A percentile compares a stretch with the other conserved stretches of the same genome.
Evolutionary conservation across 2,113 vertebrate genomes (phyloP).

Genomic region (Dendrocopos noguchii): DNA sequence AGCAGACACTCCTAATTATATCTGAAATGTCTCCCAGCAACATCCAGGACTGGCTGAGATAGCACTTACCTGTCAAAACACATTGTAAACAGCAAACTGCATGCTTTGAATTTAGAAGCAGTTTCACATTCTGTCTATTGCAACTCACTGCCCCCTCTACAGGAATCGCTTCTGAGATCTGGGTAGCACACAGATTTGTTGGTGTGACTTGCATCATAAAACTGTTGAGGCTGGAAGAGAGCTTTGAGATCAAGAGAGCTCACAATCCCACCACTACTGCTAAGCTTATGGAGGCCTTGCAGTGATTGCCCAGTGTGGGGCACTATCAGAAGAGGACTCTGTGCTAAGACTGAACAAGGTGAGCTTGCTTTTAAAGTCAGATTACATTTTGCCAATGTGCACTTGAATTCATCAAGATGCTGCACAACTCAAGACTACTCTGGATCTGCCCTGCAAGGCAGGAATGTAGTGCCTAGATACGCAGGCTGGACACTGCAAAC

Average conservation of each 20-base stretch:
- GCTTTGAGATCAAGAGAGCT: too few relatives aligned
- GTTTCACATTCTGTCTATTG: neutral
- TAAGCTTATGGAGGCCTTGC: neutral
- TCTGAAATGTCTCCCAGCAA: neutral
- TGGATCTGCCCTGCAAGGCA: too few relatives aligned
- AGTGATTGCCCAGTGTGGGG: accelerated
- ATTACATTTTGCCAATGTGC: neutral
- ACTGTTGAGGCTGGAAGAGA: too few relatives aligned
- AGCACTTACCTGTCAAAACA: neutral
- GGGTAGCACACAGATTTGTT: neutral
- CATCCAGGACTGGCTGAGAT: neutral
- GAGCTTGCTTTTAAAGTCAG: neutral
- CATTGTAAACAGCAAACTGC: neutral
- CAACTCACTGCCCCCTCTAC: neutral
- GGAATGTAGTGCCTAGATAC: neutral
- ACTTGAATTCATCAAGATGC: neutral
- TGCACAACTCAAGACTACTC: neutral
- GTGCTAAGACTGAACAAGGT: neutral
- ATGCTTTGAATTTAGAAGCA: neutral
- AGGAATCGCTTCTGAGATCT: neutral
- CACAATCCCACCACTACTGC: too few relatives aligned
- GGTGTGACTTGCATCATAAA: neutral
- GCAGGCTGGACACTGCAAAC: neutral
- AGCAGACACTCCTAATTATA: neutral
- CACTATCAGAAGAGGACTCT: neutral